A percentile compares a stretch with the other conserved stretches of the same genome.
These are phyloP conservation scores for Silurus aristotelis DNA, from an alignment of 2,797 vertebrate species.

Conservation along the genomic window DNA sequence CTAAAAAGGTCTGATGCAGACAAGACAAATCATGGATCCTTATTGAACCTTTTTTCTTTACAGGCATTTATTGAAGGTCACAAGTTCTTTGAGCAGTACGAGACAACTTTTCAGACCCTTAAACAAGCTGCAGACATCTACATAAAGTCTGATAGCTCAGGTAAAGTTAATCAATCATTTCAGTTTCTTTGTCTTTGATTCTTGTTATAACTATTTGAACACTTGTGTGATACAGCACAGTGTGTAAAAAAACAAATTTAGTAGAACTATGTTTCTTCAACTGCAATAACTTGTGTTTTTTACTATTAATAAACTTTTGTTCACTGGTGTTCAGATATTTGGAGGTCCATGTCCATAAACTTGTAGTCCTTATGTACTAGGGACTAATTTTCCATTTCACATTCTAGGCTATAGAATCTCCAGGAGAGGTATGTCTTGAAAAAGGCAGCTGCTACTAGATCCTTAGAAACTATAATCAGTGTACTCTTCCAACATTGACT, in stretches of 20 bases:
- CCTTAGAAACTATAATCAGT: slow-evolving; percentile 19
- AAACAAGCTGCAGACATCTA: slow-evolving; percentile 91
- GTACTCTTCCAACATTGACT: slow-evolving; percentile 33
- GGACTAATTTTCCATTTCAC: slow-evolving; percentile 67
- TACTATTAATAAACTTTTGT: background rate
- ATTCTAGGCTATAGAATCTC: slow-evolving; percentile 76
- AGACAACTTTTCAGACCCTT: slow-evolving; percentile 87
- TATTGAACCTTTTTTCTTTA: background rate
- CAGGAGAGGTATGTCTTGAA: slow-evolving; percentile 75
- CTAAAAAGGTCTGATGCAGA: background rate
- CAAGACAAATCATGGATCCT: background rate
- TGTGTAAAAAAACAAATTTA: background rate
- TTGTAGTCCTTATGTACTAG: slow-evolving; percentile 47
- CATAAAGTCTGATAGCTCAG: slow-evolving; percentile 89
- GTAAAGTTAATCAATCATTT: slow-evolving; percentile 66
- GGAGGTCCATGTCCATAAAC: background rate
- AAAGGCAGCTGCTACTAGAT: slow-evolving; percentile 28
- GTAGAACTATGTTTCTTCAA: background rate
- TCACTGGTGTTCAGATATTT: slow-evolving; percentile 14
- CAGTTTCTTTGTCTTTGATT: background rate
- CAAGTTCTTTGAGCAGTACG: slow-evolving; percentile 96
- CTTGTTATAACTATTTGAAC: background rate
- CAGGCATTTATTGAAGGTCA: slow-evolving; percentile 94
- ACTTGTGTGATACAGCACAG: background rate
- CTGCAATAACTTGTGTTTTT: background rate